Evolutionary conservation across 2,113 vertebrate species (phyloP).

Genomic region (Brachyhypopomus gauderio): DNA sequence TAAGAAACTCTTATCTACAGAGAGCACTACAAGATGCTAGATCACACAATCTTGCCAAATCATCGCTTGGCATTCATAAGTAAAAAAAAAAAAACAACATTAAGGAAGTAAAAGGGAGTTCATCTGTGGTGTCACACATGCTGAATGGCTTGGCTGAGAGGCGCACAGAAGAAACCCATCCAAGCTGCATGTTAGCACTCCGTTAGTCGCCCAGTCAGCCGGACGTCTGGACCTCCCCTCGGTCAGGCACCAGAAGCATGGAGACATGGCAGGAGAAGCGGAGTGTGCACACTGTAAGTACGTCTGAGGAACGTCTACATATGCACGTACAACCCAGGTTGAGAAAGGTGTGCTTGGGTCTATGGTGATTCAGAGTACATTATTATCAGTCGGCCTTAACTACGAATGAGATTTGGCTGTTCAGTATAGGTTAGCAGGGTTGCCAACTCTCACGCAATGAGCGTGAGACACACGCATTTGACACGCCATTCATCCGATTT

Average conservation of each 20-base stretch:
- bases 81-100: neutral
- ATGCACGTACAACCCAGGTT: neutral
- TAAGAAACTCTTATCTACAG: neutral
- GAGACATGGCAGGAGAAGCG: slow-evolving; percentile 77
- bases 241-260: slow-evolving; percentile 70
- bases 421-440: no score
- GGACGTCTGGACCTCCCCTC: slow-evolving; percentile 58
- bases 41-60: neutral
- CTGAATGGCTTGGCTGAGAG: slow-evolving; percentile 37
- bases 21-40: slow-evolving; percentile 13
- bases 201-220: neutral
- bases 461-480: no score
- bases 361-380: neutral
- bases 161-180: neutral
- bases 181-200: slow-evolving; percentile 6
- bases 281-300: slow-evolving; percentile 76
- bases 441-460: no score
- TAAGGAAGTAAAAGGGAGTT: neutral
- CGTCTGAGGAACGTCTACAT: neutral
- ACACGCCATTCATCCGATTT: no score
- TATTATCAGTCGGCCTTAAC: no score
- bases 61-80: neutral
- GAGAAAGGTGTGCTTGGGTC: neutral
- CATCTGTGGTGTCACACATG: neutral
- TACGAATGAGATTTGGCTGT: neutral